Base-by-base conservation (phyloP, 2,797 vertebrate genomes). In the Cyprinella venusta region DNA sequence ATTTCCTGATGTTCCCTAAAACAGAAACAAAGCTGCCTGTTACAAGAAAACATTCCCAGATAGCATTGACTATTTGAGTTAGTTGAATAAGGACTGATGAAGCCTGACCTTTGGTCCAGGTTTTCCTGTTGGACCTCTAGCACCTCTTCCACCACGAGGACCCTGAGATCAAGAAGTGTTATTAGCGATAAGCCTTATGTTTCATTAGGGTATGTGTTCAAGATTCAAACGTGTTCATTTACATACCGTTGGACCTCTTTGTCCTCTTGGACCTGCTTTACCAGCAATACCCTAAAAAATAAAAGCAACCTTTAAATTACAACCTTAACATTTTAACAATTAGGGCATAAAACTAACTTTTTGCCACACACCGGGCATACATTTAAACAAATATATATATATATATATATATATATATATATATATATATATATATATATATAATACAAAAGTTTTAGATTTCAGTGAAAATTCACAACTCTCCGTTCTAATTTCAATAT, bases 41-140 rank as follows among this genome's bases (percentile, higher is more conserved):
- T 83, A 45, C n/a, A 16, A 76, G 15, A 63, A 42, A 71, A 19
- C 16, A 42, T 24, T 67, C 0, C 1, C 9, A 74, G 6, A 52
- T 24, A 38, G 13, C 40, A 64, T 7, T 24, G 19, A 72, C 24
- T 40, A 13, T 72, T 42, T 16, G 40, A 48, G 38, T 26, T 50
- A 10, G 36, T 6, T 76, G 48, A 61, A 83, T 76, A 36, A 52
- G 38, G 26, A 63, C 10, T 63, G 16, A 56, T 82, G 76, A 74
- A n/a, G 19, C 40, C 13, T 74, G 91, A 99, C 98, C 97, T 99
- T 99, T 79, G 96, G 94, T 68, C 98, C 98, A 61, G 98, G 98
- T 91, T 99, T 99, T 87, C 98, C 98, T 0, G 98, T 99, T 69
- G 98, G 97, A 87, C 98, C 98, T 92, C 97, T 95, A 6, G 97